A percentile compares a stretch with the other conserved stretches of the same genome.
These are phyloP conservation scores for Sebastes dallii DNA, from an alignment of 2,797 vertebrate genomes.

Conservation along the genomic window DNA sequence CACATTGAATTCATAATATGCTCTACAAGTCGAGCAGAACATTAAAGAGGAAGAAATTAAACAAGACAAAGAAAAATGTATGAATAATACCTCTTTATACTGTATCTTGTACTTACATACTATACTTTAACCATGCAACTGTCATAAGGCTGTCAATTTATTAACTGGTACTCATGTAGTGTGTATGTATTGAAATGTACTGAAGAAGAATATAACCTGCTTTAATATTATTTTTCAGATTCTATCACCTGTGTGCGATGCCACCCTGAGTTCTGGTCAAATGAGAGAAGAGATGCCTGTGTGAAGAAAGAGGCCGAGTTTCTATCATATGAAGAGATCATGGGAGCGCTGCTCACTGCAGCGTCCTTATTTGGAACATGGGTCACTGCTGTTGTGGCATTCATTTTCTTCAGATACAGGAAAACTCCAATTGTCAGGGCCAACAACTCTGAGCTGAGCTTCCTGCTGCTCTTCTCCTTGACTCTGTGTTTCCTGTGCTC, in stretches of 20 bases:
- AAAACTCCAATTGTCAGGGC: constrained; percentile 58
- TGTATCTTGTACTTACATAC: no score
- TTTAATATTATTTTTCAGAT: constrained; percentile 37
- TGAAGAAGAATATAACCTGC: no score
- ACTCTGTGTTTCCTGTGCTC: constrained; percentile 80
- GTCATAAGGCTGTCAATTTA: no score
- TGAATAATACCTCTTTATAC: no score
- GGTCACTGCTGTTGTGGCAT: constrained; percentile 52
- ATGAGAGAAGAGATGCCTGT: constrained; percentile 52
- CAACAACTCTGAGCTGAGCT: constrained; percentile 82
- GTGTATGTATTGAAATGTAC: no score
- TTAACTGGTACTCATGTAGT: no score
- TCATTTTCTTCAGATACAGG: constrained; percentile 67
- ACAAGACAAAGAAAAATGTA: no score
- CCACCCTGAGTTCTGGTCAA: constrained; percentile 48
- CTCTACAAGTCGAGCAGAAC: no score
- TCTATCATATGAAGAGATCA: constrained; percentile 60
- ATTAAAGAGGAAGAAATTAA: no score
- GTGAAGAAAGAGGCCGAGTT: constrained; percentile 58
- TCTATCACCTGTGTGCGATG: constrained; percentile 37
- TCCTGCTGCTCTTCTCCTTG: constrained; percentile 80
- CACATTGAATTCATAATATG: no score
- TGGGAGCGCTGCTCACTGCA: constrained; percentile 64
- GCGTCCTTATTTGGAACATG: constrained; percentile 30
- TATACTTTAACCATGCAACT: no score